Percentiles rank a stretch among this genome's conserved stretches.
Conservation (phyloP, 1,140 invertebrate genomes). For the Metaphire vulgaris region DNA sequence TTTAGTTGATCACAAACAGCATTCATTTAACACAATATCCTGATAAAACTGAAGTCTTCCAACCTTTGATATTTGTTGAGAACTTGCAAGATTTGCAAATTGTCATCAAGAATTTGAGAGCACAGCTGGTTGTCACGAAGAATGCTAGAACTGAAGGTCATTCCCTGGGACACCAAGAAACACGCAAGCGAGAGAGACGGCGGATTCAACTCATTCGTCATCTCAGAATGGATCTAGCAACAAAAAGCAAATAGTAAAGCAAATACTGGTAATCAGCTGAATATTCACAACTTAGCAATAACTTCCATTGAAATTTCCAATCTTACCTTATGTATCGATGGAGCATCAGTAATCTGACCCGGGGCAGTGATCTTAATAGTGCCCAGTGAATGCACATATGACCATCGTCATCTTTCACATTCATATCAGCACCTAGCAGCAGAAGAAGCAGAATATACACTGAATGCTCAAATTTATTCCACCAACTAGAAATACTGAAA, state of each 20-base stretch:
- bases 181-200: background rate
- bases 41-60: background rate
- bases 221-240: background rate
- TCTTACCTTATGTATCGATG: background rate
- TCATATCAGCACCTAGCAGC: constrained; percentile 60
- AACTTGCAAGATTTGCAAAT: background rate
- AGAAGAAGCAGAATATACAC: background rate
- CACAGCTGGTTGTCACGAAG: background rate
- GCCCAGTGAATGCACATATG: constrained; percentile 77
- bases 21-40: too few species aligned
- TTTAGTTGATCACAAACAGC: background rate
- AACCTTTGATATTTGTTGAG: background rate
- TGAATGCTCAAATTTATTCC: background rate
- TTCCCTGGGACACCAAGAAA: background rate
- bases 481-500: background rate
- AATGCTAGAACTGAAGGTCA: background rate
- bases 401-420: constrained; percentile 74
- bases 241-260: background rate
- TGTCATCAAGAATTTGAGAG: background rate
- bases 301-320: too few species aligned
- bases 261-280: too few species aligned
- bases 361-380: constrained; percentile 55
- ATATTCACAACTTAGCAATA: too few species aligned
- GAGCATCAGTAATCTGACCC: background rate
- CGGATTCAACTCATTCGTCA: background rate